Evolutionary conservation across 2,113 vertebrate genomes (phyloP), one percentile per base, ranked within the genome.

Genomic region (Sialia sialis): DNA sequence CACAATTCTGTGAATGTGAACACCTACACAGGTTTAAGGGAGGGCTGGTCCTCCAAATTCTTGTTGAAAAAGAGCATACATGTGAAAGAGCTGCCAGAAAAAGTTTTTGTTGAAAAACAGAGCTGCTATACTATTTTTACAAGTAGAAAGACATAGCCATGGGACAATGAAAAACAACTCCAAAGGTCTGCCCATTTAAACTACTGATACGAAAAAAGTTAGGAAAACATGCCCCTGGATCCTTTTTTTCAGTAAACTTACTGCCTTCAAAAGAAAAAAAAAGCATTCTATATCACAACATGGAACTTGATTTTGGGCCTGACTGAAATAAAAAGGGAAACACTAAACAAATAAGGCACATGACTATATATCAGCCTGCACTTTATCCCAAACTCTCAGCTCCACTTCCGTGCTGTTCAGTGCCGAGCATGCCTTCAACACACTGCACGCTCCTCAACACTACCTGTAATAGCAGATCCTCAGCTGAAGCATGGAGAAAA

Each of bases 231-330:
- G 13, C 21, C 56, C 30, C 30, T 23, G 11, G 11, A 16, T 59
- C 1, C 7, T 20, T 70, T 63, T 51, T 55, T 43, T 39, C 27
- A 52, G 20, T 38, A 39, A 54, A 51, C 23, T 39, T 72, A 39
- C 13, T 36, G 23, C 55, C 21, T 83, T 73, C 15, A 43, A 76
- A 73, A 34, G 3, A 17, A 27, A 30, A 49, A n/a, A 36, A 20
- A n/a, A 34, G 1, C 18, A 55, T 52, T 22, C 27, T 30, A 4
- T 25, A 69, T 34, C 0, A 1, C 30, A 69, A 41, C 16, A 36
- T 1, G 4, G n/a, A 90, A 38, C 29, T 41, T 66, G 63, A 38
- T 58, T 88, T 83, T 44, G 32, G 22, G 22, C 49, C 38, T 39
- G 38, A 86, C 25, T n/a, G 5, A 66, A 30, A 18, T 17, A 41